Percentiles rank a stretch among this genome's conserved stretches.
These are phyloP conservation scores for Anguilla megastoma DNA, from an alignment of 2,797 vertebrate genomes.

Conservation along the genomic window DNA sequence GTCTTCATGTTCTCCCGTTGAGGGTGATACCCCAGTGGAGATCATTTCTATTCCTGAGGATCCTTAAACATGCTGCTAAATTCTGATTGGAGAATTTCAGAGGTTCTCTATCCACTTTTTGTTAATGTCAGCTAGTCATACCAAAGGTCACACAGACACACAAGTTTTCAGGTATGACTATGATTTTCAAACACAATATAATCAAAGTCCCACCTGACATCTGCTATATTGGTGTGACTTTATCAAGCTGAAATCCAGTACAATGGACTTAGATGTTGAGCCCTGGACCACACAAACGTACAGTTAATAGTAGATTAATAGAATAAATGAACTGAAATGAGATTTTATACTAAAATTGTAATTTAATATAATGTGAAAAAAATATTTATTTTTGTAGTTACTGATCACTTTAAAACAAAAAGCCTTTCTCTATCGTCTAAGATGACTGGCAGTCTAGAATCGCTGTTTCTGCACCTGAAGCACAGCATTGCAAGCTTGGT, in stretches of 20 bases:
- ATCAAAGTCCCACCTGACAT: neutral
- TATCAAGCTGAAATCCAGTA: conserved; percentile 3
- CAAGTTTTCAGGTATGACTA: neutral
- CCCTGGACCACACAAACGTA: conserved; percentile 38
- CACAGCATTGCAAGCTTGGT: neutral
- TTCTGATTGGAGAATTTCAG: neutral
- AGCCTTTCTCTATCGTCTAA: conserved; percentile 34
- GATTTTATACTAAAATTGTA: conserved; percentile 23
- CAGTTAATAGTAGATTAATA: conserved; percentile 19
- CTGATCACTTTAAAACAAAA: neutral
- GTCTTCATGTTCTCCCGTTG: neutral
- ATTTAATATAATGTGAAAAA: conserved; percentile 34
- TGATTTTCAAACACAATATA: neutral
- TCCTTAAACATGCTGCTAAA: neutral
- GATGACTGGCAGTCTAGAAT: neutral
- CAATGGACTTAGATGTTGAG: conserved; percentile 20
- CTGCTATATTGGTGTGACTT: conserved; percentile 3
- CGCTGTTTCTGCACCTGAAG: neutral
- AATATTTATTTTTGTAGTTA: conserved; percentile 52
- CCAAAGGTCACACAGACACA: neutral
- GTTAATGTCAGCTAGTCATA: conserved; percentile 15
- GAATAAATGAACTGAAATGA: conserved; percentile 5
- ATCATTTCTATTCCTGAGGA: neutral
- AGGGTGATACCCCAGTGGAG: neutral
- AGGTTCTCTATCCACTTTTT: neutral